phyloP scores from a whole-genome alignment of 2,113 vertebrate species.

The Anolis sagrei region DNA sequence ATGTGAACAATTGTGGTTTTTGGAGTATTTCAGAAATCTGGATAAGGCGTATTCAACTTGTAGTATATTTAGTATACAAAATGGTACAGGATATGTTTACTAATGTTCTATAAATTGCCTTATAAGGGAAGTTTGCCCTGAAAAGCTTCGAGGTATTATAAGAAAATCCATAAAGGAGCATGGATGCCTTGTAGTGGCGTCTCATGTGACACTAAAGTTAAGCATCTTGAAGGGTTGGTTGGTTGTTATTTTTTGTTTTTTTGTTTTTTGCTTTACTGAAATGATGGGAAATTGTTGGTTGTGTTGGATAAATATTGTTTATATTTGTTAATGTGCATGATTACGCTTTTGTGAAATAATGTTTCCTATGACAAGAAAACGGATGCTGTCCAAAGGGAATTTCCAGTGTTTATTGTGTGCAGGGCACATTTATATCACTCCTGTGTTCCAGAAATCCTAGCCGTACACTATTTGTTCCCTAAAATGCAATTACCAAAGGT shows the following conservation, averaged over 20 bases:
- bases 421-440: not conserved
- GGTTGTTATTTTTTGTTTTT: not conserved
- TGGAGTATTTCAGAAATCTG: too few relatives aligned
- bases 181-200: not conserved
- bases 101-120: not conserved
- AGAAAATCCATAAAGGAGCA: not conserved
- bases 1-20: too few relatives aligned
- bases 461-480: not conserved
- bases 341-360: slow-evolving; percentile 18
- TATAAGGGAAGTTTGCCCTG: not conserved
- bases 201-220: not conserved
- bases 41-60: too few relatives aligned
- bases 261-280: not conserved
- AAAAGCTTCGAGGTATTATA: not conserved
- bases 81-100: not conserved
- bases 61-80: too few relatives aligned
- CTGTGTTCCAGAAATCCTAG: slow-evolving; percentile 10
- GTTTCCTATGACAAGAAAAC: slow-evolving; percentile 33
- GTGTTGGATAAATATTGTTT: slow-evolving; percentile 12
- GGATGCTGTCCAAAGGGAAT: slow-evolving; percentile 30
- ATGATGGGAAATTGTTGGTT: not conserved
- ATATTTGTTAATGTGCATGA: not conserved
- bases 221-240: not conserved
- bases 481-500: not conserved
- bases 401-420: not conserved